Percentiles rank a stretch among this genome's conserved stretches.
Evolutionary conservation across 2,888 invertebrate genomes (phyloP).

Genomic region (Allophyes oxyacanthae): DNA sequence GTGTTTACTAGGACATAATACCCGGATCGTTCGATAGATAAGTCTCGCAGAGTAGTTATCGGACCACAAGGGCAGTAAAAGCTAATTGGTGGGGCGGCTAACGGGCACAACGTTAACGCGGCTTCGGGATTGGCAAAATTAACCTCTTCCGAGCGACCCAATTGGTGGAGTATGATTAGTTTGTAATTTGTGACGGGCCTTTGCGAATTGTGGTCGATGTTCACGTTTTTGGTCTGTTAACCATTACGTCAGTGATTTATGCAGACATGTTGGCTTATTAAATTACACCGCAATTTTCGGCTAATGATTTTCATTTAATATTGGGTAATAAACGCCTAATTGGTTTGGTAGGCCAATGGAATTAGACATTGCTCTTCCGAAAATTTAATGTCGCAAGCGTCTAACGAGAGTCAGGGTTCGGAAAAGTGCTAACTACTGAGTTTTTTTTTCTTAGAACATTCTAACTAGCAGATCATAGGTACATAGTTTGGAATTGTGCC

Average conservation of each 20-base stretch:
- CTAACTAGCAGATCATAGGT: too few relatives aligned
- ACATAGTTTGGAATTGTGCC: too few relatives aligned
- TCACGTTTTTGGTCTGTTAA: constrained; percentile 59
- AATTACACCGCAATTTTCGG: constrained; percentile 41
- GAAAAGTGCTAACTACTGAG: too few relatives aligned
- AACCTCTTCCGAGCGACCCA: constrained; percentile 82
- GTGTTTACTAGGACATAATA: constrained; percentile 77
- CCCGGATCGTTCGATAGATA: constrained; percentile 79
- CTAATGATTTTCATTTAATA: constrained; percentile 33
- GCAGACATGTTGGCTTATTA: constrained; percentile 42
- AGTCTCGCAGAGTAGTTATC: constrained; percentile 82
- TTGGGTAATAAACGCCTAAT: background rate
- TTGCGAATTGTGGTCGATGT: constrained; percentile 65
- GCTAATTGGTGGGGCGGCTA: constrained; percentile 85
- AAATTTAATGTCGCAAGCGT: too few relatives aligned
- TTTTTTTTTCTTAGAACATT: too few relatives aligned
- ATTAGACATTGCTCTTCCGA: too few relatives aligned
- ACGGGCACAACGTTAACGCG: constrained; percentile 72
- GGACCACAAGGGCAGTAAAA: constrained; percentile 85
- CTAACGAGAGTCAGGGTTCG: too few relatives aligned
- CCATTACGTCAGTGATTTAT: constrained; percentile 54
- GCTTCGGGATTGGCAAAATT: constrained; percentile 82
- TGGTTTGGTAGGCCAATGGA: too few relatives aligned
- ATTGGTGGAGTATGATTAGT: constrained; percentile 84
- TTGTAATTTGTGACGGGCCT: constrained; percentile 79